Conservation (phyloP, 2,888 invertebrate genomes). For the Andrena bucephala region DNA sequence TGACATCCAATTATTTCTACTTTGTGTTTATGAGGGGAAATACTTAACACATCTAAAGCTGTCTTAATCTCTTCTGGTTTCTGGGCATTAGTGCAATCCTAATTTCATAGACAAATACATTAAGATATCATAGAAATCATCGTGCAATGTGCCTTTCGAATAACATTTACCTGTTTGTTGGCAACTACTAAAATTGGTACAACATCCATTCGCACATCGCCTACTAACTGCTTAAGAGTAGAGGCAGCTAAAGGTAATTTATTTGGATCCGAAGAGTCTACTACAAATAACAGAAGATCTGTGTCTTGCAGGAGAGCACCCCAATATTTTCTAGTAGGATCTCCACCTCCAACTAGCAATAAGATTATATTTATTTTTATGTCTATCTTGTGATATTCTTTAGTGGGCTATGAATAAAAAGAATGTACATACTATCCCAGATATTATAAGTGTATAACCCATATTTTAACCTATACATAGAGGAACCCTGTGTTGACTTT, state of each 20-base stretch:
- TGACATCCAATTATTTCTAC: constrained; percentile 82
- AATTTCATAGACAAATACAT: constrained; percentile 45
- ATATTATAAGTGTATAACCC: constrained; percentile 79
- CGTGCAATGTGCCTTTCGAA: neutral
- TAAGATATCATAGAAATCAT: neutral
- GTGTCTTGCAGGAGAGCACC: constrained; percentile 83
- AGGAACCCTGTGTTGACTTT: constrained; percentile 81
- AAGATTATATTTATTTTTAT: constrained; percentile 18
- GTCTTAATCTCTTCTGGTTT: constrained; percentile 81
- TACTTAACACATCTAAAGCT: constrained; percentile 82
- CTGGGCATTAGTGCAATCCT: constrained; percentile 81
- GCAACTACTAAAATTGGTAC: constrained; percentile 84
- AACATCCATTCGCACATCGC: constrained; percentile 82
- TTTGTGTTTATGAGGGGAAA: constrained; percentile 82
- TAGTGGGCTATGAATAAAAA: neutral
- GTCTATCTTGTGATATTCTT: neutral
- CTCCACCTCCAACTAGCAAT: constrained; percentile 81
- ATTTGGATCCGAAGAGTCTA: constrained; percentile 82
- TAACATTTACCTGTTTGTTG: constrained; percentile 81
- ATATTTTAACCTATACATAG: constrained; percentile 79
- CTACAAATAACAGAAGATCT: constrained; percentile 84
- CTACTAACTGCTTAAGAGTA: constrained; percentile 82
- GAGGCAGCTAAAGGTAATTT: constrained; percentile 80
- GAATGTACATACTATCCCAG: constrained; percentile 81
- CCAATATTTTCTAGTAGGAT: constrained; percentile 82